A percentile compares a stretch with the other conserved stretches of the same genome.
These are phyloP conservation scores for Sebastes steindachneri DNA, from an alignment of 2,797 vertebrate genomes.

Conservation along the genomic window DNA sequence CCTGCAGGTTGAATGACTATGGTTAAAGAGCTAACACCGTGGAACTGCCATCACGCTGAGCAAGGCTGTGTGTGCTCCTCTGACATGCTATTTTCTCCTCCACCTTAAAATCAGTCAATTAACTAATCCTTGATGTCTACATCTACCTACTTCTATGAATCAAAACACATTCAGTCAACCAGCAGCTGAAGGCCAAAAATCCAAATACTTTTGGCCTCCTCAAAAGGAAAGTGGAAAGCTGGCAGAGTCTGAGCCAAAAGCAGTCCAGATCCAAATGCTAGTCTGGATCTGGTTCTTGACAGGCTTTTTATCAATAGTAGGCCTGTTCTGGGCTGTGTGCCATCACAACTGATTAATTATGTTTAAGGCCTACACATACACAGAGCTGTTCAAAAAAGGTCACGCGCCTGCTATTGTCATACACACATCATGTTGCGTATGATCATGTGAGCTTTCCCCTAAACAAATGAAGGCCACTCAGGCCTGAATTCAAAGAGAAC, in stretches of 20 bases:
- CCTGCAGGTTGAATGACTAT: slow-evolving; percentile 58
- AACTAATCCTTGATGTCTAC: slow-evolving; percentile 10
- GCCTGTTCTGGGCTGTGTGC: background rate
- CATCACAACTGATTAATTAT: background rate
- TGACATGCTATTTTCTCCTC: background rate
- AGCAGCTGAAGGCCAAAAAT: background rate
- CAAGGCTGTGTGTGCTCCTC: background rate
- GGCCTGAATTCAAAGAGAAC: slow-evolving; percentile 21
- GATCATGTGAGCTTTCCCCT: slow-evolving; percentile 22
- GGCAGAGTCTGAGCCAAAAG: slow-evolving; percentile 9
- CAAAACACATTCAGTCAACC: slow-evolving; percentile 1
- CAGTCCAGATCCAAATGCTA: slow-evolving; percentile 12
- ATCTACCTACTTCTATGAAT: background rate
- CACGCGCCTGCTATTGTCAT: slow-evolving; percentile 13
- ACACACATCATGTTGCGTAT: background rate
- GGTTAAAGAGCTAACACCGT: slow-evolving; percentile 37
- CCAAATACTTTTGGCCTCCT: slow-evolving; percentile 26
- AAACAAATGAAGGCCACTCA: slow-evolving; percentile 16
- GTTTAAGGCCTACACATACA: background rate
- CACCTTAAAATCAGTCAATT: slow-evolving; percentile 9
- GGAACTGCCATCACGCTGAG: background rate
- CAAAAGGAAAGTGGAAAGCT: slow-evolving; percentile 43
- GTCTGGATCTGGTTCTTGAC: slow-evolving; percentile 12
- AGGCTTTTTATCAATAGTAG: background rate
- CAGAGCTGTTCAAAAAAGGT: background rate